phyloP scores from a whole-genome alignment of 2,888 invertebrate species.

The Siphonodentalium dalli region DNA sequence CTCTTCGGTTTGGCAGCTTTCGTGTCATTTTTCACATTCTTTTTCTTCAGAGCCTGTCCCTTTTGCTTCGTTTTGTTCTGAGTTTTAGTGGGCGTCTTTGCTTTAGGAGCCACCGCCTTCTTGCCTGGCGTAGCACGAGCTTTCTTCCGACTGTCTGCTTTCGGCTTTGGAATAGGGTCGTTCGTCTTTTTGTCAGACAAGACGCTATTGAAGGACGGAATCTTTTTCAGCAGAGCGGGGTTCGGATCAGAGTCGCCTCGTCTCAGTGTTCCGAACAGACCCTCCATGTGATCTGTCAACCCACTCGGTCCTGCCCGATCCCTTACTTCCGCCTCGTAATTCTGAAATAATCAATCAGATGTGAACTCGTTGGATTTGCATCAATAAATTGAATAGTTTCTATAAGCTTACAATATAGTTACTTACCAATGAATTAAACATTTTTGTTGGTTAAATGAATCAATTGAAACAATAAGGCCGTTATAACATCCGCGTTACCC shows the following conservation, averaged over 20 bases:
- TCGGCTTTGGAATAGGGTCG: neutral
- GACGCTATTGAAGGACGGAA: neutral
- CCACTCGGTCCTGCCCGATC: constrained; percentile 25
- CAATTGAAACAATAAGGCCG: neutral
- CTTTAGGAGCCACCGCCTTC: too few species aligned
- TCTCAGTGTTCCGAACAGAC: constrained; percentile 43
- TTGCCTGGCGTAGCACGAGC: neutral
- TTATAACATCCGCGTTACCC: too few species aligned
- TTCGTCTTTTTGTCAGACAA: neutral
- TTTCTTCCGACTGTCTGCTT: constrained; percentile 4
- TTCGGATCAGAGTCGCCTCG: constrained; percentile 21
- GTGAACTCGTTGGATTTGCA: too few species aligned
- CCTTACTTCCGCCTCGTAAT: constrained; percentile 42
- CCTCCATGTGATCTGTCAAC: constrained; percentile 40
- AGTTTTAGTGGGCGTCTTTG: neutral
- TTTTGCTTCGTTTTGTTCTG: neutral
- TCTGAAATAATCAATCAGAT: constrained; percentile 24
- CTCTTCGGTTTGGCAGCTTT: too few species aligned
- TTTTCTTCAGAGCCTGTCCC: neutral
- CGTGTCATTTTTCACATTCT: too few species aligned
- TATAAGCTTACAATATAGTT: neutral
- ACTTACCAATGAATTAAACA: neutral
- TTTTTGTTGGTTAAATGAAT: too few species aligned
- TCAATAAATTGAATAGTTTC: neutral
- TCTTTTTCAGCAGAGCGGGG: neutral